Evolutionary conservation across 2,888 invertebrate species (phyloP).

Genomic region (Monopis laevigella): DNA sequence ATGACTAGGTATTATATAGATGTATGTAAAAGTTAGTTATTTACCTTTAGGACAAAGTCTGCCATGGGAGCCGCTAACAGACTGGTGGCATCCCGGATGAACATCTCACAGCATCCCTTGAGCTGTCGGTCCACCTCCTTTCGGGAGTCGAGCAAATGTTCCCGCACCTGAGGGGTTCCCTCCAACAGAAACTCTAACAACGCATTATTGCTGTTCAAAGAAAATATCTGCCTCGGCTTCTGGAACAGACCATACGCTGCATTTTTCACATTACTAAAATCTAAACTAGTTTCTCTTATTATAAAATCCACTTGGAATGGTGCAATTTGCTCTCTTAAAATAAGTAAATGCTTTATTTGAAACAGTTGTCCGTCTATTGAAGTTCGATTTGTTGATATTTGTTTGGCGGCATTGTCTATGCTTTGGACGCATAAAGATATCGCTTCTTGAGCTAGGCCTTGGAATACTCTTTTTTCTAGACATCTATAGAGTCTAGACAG

Average conservation of each 20-base stretch:
- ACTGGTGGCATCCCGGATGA: slow-evolving; percentile 83
- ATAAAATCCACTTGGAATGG: slow-evolving; percentile 97
- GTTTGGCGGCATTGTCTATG: slow-evolving; percentile 80
- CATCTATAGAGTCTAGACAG: slow-evolving; percentile 89
- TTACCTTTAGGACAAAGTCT: slow-evolving; percentile 78
- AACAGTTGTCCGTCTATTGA: slow-evolving; percentile 96
- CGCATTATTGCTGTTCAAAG: slow-evolving; percentile 87
- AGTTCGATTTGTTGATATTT: slow-evolving; percentile 80
- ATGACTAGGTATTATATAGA: no score
- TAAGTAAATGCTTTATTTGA: slow-evolving; percentile 96
- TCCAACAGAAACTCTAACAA: slow-evolving; percentile 91
- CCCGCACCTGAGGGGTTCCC: slow-evolving; percentile 93
- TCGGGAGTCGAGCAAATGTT: slow-evolving; percentile 92
- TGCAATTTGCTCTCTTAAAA: slow-evolving; percentile 96
- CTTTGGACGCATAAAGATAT: slow-evolving; percentile 92
- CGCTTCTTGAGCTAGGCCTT: slow-evolving; percentile 96
- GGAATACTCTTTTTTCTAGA: slow-evolving; percentile 94
- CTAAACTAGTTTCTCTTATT: slow-evolving; percentile 91
- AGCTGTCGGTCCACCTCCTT: slow-evolving; percentile 95
- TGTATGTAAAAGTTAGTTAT: no score
- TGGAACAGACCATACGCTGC: slow-evolving; percentile 81
- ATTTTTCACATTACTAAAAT: slow-evolving; percentile 91
- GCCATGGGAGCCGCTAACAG: slow-evolving; percentile 79
- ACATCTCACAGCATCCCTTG: slow-evolving; percentile 88
- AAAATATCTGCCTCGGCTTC: slow-evolving; percentile 87